These are phyloP conservation scores for Heliangelus exortis DNA, from an alignment of 2,797 vertebrate genomes.

Conservation along the genomic window DNA sequence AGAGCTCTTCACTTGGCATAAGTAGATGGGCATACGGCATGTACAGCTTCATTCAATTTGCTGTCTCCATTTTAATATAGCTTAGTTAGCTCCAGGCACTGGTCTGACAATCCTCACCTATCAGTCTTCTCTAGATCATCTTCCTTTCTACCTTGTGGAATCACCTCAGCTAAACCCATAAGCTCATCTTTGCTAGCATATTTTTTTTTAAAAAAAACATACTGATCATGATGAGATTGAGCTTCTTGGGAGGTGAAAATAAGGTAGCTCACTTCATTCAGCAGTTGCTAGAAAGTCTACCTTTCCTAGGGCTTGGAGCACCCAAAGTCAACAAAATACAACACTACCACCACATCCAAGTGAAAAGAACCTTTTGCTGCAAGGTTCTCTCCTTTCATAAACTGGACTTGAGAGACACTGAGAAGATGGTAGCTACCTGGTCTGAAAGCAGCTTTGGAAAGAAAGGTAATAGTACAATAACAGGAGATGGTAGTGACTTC, in stretches of 20 bases:
- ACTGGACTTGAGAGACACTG: not conserved
- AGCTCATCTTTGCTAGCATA: not conserved
- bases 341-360: not conserved
- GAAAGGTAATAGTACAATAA: not conserved
- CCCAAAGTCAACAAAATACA: not conserved
- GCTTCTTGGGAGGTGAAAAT: not conserved
- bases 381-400: not conserved
- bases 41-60: not conserved
- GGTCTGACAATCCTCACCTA: not conserved
- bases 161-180: not conserved
- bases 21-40: not conserved
- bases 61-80: not conserved
- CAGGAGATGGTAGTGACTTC: not conserved
- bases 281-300: not conserved
- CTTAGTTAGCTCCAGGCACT: not conserved
- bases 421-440: not conserved
- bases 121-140: not conserved
- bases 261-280: not conserved
- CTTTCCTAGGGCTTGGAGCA: not conserved
- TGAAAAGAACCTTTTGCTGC: not conserved
- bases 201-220: not conserved
- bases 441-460: not conserved
- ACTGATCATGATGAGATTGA: not conserved
- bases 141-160: not conserved
- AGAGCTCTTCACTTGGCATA: not conserved